phyloP scores from a whole-genome alignment of 2,113 vertebrate genomes.

The Nanorana parkeri region DNA sequence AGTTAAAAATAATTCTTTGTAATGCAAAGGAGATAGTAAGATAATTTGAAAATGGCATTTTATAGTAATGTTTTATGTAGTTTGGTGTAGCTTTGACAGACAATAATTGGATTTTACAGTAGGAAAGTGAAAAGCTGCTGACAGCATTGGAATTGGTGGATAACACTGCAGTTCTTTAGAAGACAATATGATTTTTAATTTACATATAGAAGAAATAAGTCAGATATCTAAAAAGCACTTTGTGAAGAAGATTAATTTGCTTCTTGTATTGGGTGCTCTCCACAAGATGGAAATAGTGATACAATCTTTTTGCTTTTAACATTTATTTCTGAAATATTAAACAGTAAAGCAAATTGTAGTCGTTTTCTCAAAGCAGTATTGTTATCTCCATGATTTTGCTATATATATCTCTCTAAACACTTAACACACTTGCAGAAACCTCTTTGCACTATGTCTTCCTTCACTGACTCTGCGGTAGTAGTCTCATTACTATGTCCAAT shows the following conservation, averaged over 20 bases:
- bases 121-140: conserved; percentile 6
- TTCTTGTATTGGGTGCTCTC: too few relatives aligned
- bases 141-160: neutral
- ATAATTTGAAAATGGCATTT: neutral
- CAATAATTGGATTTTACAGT: conserved; percentile 5
- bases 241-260: neutral
- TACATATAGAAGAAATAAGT: neutral
- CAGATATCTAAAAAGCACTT: neutral
- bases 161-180: neutral
- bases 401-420: too few relatives aligned
- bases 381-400: too few relatives aligned
- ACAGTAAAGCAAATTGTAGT: too few relatives aligned
- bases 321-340: too few relatives aligned
- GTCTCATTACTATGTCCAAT: too few relatives aligned
- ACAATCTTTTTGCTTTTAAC: too few relatives aligned
- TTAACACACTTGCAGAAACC: too few relatives aligned
- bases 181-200: conserved; percentile 3
- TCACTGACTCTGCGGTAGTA: too few relatives aligned
- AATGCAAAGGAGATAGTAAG: neutral
- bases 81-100: conserved; percentile 3
- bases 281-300: too few relatives aligned
- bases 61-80: neutral
- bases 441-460: too few relatives aligned
- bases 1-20: conserved; percentile 1
- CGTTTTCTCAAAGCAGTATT: too few relatives aligned